Evolutionary conservation across 2,113 vertebrate genomes (phyloP).

Genomic region (Peromyscus californicus): DNA sequence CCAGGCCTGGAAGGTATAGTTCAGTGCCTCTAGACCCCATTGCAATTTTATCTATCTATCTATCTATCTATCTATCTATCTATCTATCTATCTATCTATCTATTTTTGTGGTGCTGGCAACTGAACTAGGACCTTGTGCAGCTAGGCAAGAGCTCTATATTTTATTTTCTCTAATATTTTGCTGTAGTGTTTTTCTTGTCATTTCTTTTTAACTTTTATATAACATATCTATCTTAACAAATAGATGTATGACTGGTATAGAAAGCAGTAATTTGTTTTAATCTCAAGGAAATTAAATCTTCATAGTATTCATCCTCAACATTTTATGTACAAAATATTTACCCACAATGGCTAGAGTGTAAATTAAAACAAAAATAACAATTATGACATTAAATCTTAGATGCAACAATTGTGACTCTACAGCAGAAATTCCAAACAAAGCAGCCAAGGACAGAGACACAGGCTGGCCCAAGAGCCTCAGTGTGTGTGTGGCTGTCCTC

Average conservation of each 20-base stretch:
- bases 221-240: background rate
- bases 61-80: no score
- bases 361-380: background rate
- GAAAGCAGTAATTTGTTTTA: background rate
- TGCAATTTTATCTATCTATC: no score
- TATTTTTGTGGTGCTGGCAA: background rate
- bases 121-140: background rate
- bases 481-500: rapidly evolving
- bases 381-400: background rate
- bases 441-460: background rate
- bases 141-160: background rate
- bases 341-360: background rate
- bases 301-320: background rate
- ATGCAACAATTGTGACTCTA: background rate
- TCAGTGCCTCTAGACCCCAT: background rate
- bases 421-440: rapidly evolving
- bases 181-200: background rate
- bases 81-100: background rate
- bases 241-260: background rate
- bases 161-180: background rate
- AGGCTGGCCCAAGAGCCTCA: background rate
- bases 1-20: background rate
- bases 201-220: background rate
- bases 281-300: background rate
- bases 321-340: background rate